Evolutionary conservation across 2,888 invertebrate genomes (phyloP), one percentile per base, ranked within the genome.

Genomic region (Coecobrya sp.): DNA sequence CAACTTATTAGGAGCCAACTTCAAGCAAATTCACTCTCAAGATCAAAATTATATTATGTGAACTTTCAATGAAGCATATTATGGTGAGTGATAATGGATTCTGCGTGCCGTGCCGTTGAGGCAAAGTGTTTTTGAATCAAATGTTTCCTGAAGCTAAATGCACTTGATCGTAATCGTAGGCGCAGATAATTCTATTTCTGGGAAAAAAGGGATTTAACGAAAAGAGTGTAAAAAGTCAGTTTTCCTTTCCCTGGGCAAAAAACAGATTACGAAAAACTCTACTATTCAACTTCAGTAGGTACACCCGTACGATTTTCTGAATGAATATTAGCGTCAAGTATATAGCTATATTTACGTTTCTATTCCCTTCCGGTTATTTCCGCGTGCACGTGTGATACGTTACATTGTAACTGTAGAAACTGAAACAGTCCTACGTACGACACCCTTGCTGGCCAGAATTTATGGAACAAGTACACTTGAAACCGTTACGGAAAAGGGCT

Each of bases 91-190:
- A 62, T 62, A 22, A 10, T 22, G 7, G 62, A 19, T 55, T 55
- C 19, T 1, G 52, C 0, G 5, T 36, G 36, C 19, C 22, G 62
- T 62, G 25, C 22, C 62, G 25, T 62, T 62, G 16, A 25, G 0
- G 25, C 10, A 25, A 25, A 62, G 62, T 22, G 22, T 62, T 62
- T 55, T 22, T 10, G 3, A 62, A 8, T 62, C 19, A 62, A 59
- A 62, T 62, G 62, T 62, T 62, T 62, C 62, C 62, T 62, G 62
- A 62, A 62, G 62, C 16, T 16, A 68, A 68, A 68, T 68, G 30
- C n/a, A 27, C 27, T 30, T 30, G 65, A 68, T 30, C 16, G 65
- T 10, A 27, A 16, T 30, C 62, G 11, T 30, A 16, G 11, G 7
- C 8, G 27, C 65, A 68, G 65, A 30, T 68, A 68, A 68, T 68